phyloP scores from a whole-genome alignment of 2,888 invertebrate genomes.

The Adelognathus sp. region DNA sequence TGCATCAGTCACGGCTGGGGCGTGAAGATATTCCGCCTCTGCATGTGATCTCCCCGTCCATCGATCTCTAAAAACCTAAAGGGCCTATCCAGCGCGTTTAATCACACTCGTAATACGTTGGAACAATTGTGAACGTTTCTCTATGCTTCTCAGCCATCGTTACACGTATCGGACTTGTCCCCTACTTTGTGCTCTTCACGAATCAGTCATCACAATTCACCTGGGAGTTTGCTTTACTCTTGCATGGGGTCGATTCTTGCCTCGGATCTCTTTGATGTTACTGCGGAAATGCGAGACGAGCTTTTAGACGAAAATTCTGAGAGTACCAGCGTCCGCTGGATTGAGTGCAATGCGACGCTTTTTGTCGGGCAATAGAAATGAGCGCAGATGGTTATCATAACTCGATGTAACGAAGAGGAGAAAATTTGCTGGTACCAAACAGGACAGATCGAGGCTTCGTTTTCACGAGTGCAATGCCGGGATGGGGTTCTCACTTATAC shows the following conservation, averaged over 20 bases:
- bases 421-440: neutral
- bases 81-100: too few relatives aligned
- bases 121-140: too few relatives aligned
- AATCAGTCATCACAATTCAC: conserved; percentile 22
- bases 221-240: conserved; percentile 33
- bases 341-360: conserved; percentile 20
- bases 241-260: conserved; percentile 23
- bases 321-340: conserved; percentile 31
- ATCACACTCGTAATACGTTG: too few relatives aligned
- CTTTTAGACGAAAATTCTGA: conserved; percentile 50
- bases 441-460: neutral
- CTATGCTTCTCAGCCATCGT: too few relatives aligned
- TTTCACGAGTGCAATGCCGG: neutral
- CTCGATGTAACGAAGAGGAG: neutral
- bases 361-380: neutral
- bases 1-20: conserved; percentile 50
- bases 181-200: conserved; percentile 20
- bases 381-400: conserved; percentile 49
- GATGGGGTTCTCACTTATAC: conserved; percentile 30
- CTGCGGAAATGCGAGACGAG: neutral
- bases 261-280: conserved; percentile 48
- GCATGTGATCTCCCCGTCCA: neutral
- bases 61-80: too few relatives aligned
- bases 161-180: too few relatives aligned
- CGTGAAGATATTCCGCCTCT: conserved; percentile 43